Base-by-base conservation (phyloP, 2,797 vertebrate genomes). In the Enteromius mattozi region DNA sequence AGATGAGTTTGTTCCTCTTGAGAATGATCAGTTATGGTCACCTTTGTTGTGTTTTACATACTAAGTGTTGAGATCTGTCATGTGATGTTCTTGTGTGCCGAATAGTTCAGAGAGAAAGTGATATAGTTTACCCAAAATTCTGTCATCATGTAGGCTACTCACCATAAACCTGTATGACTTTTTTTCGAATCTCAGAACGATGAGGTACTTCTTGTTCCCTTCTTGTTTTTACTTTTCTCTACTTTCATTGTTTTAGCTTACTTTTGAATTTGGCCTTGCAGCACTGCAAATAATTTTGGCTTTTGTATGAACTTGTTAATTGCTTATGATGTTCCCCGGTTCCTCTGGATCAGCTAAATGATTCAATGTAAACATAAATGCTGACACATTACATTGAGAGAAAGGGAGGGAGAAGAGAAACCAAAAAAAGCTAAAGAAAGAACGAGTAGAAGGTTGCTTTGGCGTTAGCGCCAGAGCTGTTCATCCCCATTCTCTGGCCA, bases 401-500 rank as follows among this genome's bases (percentile, higher is more conserved):
- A 82, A 80, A 86, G 83, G 85, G 86, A 89, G 78, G 37, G 85
- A 74, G 86, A 88, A 33, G 54, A 89, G 92, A 91, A 83, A 92
- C 92, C 47, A 49, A 89, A 86, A 8, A 71, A 77, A 81, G 35
- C 30, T 86, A 89, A 86, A 84, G 74, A 54, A 59, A 35, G 13
- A 83, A 91, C 90, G 87, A 92, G 35, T 91, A 89, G 85, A 78
- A 82, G 89, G 91, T 91, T 89, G 91, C 82, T 68, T 59, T 69
- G 78, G 71, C 61, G 19, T 83, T 84, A 49, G 85, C 45, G 24
- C 49, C 45, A 17, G 47, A 54, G 70, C 72, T 91, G 89, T 75
- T 68, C 75, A 80, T 87, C 88, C 27, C 61, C 81, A 80, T 91
- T 93, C 90, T 72, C 86, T 88, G 74, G 86, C 91, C 90, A 74